These are phyloP conservation scores for Diabrotica undecimpunctata DNA, from an alignment of 1,140 invertebrate genomes.

Conservation along the genomic window DNA sequence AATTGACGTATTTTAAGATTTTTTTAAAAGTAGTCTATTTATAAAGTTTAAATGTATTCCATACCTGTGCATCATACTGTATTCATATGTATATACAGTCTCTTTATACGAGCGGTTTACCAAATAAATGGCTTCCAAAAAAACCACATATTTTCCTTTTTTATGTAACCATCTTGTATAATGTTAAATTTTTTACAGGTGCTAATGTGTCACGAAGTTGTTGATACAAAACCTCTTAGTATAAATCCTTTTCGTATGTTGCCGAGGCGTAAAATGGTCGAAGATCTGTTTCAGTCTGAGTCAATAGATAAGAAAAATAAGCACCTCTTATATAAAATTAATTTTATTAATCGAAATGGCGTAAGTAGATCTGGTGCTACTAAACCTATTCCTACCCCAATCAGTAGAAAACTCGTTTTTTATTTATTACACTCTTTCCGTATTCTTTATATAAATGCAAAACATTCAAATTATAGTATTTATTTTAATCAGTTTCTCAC, in stretches of 20 bases:
- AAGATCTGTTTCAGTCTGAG: constrained; percentile 37
- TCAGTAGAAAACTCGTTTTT: too few species aligned
- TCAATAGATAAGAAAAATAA: constrained; percentile 50
- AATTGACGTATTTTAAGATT: too few species aligned
- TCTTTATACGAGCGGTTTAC: too few species aligned
- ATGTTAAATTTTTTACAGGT: too few species aligned
- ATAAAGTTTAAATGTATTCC: too few species aligned
- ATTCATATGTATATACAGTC: too few species aligned
- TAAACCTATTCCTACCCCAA: too few species aligned
- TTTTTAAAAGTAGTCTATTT: too few species aligned
- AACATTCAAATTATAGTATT: background rate
- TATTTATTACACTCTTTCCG: background rate
- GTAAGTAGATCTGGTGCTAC: constrained; percentile 36
- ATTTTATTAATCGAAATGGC: constrained; percentile 44
- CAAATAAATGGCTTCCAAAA: too few species aligned
- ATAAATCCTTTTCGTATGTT: constrained; percentile 43
- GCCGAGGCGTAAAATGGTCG: constrained; percentile 36
- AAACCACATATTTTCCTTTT: too few species aligned
- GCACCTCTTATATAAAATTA: constrained; percentile 47
- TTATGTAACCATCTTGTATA: too few species aligned
- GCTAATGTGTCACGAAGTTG: background rate
- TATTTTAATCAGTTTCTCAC: constrained; percentile 3
- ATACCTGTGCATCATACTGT: too few species aligned
- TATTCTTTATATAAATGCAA: background rate
- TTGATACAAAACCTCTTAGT: constrained; percentile 36